These are phyloP conservation scores for Taenioides sp. DNA, from an alignment of 2,797 vertebrate species.

Conservation along the genomic window DNA sequence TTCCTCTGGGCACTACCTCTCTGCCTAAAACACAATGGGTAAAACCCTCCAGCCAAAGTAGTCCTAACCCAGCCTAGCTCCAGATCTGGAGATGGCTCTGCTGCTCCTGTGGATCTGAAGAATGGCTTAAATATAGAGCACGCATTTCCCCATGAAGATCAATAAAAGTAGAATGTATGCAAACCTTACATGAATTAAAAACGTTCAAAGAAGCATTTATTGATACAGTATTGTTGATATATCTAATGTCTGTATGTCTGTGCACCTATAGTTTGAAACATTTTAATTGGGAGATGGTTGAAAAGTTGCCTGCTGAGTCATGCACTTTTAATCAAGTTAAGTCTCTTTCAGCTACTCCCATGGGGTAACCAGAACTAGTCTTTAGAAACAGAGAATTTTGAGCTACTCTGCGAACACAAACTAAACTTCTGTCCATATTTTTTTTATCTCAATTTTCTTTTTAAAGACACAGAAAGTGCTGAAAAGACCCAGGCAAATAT, in stretches of 20 bases:
- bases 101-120: too few species aligned
- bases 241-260: background rate
- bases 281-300: too few species aligned
- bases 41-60: too few species aligned
- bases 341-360: background rate
- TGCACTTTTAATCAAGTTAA: background rate
- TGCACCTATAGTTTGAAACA: background rate
- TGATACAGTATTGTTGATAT: background rate
- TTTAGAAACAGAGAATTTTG: background rate
- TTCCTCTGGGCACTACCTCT: too few species aligned
- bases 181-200: too few species aligned
- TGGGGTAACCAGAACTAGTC: background rate
- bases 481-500: background rate
- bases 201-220: background rate
- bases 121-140: too few species aligned
- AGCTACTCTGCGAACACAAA: background rate
- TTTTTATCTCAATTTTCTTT: background rate
- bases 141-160: too few species aligned
- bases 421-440: background rate
- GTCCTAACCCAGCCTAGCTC: too few species aligned
- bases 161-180: background rate
- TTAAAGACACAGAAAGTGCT: too few species aligned
- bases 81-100: too few species aligned
- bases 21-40: too few species aligned
- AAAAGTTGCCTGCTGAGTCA: background rate